A percentile compares a stretch with the other conserved stretches of the same genome.
phyloP scores from a whole-genome alignment of 2,888 invertebrate genomes.

The Protodeltote pygarga region DNA sequence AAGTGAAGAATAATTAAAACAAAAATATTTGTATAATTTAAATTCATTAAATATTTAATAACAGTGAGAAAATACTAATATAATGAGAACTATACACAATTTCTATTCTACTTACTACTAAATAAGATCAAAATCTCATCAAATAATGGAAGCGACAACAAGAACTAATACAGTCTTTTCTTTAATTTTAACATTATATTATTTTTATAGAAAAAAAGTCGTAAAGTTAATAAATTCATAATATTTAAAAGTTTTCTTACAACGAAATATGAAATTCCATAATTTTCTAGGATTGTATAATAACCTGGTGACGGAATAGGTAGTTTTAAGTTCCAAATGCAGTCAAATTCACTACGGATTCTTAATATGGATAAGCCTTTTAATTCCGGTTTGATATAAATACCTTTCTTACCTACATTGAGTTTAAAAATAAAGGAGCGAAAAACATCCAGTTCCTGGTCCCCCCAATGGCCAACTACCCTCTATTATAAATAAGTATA shows the following conservation, averaged over 20 bases:
- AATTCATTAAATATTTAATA: conserved; percentile 37
- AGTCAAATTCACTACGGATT: too few relatives aligned
- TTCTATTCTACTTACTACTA: conserved; percentile 30
- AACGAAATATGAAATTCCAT: not conserved
- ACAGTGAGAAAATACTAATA: conserved; percentile 16
- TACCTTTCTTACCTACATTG: too few relatives aligned
- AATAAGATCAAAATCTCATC: conserved; percentile 33
- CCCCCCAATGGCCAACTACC: too few relatives aligned
- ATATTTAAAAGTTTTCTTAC: not conserved
- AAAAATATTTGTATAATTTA: not conserved
- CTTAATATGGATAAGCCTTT: too few relatives aligned
- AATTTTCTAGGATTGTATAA: too few relatives aligned
- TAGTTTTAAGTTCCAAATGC: too few relatives aligned
- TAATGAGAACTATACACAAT: conserved; percentile 21
- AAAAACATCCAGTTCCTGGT: too few relatives aligned
- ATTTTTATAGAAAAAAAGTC: not conserved
- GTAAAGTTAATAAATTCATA: conserved; percentile 4
- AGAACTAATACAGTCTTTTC: conserved; percentile 37
- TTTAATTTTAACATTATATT: conserved; percentile 12
- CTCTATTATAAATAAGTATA: too few relatives aligned
- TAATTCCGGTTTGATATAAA: too few relatives aligned
- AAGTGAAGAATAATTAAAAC: too few relatives aligned
- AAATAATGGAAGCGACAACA: conserved; percentile 15
- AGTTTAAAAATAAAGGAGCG: too few relatives aligned
- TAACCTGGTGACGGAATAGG: too few relatives aligned